A percentile compares a stretch with the other conserved stretches of the same genome.
Conservation (phyloP, 2,888 invertebrate genomes). For the Melanchra persicariae region DNA sequence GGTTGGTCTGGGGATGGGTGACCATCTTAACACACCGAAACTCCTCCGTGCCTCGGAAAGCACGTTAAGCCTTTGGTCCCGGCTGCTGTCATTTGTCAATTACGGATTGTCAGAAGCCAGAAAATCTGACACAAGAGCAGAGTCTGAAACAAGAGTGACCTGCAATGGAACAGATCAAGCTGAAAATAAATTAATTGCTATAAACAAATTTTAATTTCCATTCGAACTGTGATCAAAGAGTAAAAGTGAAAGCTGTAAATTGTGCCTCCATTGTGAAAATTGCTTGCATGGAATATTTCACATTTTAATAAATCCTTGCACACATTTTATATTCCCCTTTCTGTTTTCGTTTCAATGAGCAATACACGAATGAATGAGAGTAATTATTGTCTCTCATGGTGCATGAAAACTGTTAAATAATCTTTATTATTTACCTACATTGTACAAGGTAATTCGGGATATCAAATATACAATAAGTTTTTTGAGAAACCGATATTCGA, state of each 20-base stretch:
- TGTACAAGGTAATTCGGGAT: not conserved
- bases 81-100: no score
- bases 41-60: no score
- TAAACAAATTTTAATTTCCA: no score
- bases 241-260: not conserved
- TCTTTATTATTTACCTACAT: constrained; percentile 2
- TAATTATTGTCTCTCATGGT: constrained; percentile 11
- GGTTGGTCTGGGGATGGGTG: no score
- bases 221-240: not conserved
- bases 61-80: no score
- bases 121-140: no score
- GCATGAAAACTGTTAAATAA: constrained; percentile 34
- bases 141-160: no score
- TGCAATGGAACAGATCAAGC: no score
- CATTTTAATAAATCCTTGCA: constrained; percentile 17
- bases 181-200: no score
- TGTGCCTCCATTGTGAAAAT: not conserved
- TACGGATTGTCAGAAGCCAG: no score
- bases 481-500: not conserved
- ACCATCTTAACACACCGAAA: no score
- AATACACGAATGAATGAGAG: constrained; percentile 12
- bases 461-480: not conserved
- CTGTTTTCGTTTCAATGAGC: constrained; percentile 20
- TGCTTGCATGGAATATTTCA: constrained; percentile 6
- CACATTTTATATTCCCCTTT: not conserved